Percentiles rank a stretch among this genome's conserved stretches.
Evolutionary conservation across 2,888 invertebrate species (phyloP).

Genomic region (Kryphioiulus occultus): DNA sequence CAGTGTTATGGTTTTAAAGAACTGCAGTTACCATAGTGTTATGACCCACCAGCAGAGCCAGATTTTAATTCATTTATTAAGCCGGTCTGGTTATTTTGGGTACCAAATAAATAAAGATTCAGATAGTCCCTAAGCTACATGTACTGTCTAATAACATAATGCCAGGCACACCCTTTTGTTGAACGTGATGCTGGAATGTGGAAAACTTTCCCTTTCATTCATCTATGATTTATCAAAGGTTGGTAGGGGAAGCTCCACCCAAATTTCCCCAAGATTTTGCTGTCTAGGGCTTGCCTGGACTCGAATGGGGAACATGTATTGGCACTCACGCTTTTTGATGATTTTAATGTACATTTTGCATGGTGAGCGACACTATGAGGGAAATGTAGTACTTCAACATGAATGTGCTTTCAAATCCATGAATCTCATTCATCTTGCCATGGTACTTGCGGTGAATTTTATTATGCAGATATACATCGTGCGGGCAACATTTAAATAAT

Average conservation of each 20-base stretch:
- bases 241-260: background rate
- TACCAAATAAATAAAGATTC: constrained; percentile 1
- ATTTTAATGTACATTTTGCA: background rate
- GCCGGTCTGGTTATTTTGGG: background rate
- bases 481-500: constrained; percentile 20
- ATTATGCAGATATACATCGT: constrained; percentile 12
- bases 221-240: constrained; percentile 27
- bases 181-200: background rate
- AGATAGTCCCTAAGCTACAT: background rate
- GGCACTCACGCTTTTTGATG: background rate
- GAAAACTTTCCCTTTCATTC: background rate
- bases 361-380: background rate
- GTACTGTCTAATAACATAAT: background rate
- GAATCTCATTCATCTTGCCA: constrained; percentile 16
- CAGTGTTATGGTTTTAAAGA: too few relatives aligned
- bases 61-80: background rate
- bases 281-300: background rate
- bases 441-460: background rate
- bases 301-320: background rate
- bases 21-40: too few relatives aligned
- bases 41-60: background rate
- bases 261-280: background rate
- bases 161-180: constrained; percentile 9
- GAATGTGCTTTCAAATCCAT: background rate
- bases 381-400: background rate